Conservation (phyloP, 1,140 invertebrate species). For the Physella acuta region DNA sequence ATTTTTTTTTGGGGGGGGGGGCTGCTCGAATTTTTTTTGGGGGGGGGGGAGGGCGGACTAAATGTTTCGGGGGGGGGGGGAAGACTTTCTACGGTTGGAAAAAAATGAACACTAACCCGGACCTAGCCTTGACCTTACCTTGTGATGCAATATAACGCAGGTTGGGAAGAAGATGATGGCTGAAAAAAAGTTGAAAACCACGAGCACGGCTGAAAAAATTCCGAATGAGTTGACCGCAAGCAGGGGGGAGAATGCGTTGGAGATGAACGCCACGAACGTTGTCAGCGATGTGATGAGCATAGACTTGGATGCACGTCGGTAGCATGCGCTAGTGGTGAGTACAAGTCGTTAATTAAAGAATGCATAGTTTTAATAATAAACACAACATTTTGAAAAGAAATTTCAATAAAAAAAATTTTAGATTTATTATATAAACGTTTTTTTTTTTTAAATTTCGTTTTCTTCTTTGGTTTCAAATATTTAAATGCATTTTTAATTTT, state of each 20-base stretch:
- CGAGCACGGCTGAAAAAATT: conserved; percentile 43
- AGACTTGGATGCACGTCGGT: conserved; percentile 23
- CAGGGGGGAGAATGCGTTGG: conserved; percentile 41
- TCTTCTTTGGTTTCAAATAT: too few species aligned
- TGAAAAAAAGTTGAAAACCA: conserved; percentile 49
- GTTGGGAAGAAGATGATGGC: conserved; percentile 53
- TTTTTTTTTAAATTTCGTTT: too few species aligned
- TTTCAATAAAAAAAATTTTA: too few species aligned
- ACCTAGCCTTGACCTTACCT: conserved; percentile 4
- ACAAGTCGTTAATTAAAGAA: too few species aligned
- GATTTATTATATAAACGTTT: too few species aligned
- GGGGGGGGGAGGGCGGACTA: too few species aligned
- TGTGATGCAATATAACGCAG: conserved; percentile 47
- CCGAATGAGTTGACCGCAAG: conserved; percentile 44
- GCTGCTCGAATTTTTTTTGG: too few species aligned
- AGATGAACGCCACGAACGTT: conserved; percentile 47
- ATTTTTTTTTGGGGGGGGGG: too few species aligned
- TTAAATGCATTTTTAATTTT: too few species aligned
- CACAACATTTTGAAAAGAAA: too few species aligned
- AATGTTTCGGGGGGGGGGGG: neutral
- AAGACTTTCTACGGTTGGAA: neutral
- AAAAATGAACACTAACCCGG: neutral
- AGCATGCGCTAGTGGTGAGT: conserved; percentile 13
- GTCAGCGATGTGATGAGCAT: conserved; percentile 48
- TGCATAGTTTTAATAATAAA: too few species aligned